These are phyloP conservation scores for Mimumesa dahlbomi DNA, from an alignment of 2,888 invertebrate species.

Conservation along the genomic window DNA sequence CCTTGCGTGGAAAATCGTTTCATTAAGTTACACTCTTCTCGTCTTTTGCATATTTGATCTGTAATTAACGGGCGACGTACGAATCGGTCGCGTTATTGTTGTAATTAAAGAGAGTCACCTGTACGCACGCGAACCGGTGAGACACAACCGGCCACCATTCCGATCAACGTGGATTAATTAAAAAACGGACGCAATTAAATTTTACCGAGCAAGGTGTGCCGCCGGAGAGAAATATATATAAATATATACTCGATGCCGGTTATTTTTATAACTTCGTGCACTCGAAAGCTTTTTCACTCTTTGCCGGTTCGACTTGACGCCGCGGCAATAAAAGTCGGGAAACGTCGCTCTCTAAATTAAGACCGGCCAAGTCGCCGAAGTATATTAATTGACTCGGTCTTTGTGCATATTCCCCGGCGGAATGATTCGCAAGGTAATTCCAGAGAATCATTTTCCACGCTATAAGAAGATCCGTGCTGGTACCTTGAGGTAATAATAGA, in stretches of 20 bases:
- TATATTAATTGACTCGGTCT: constrained; percentile 43
- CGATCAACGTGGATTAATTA: constrained; percentile 15
- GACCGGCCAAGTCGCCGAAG: constrained; percentile 36
- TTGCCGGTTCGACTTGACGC: constrained; percentile 17
- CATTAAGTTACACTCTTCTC: neutral
- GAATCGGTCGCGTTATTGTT: neutral
- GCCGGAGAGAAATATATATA: too few relatives aligned
- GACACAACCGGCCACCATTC: neutral
- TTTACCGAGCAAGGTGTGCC: neutral
- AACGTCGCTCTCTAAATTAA: constrained; percentile 46
- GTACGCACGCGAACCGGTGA: neutral
- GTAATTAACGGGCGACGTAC: constrained; percentile 10
- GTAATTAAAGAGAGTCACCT: constrained; percentile 14
- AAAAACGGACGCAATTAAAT: constrained; percentile 3
- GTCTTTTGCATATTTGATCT: neutral
- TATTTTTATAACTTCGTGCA: neutral
- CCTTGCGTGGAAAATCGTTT: constrained; percentile 2
- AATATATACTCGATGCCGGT: neutral
- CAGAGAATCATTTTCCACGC: neutral
- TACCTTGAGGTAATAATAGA: too few relatives aligned
- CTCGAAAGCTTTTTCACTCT: neutral
- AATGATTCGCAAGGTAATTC: neutral
- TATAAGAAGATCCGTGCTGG: too few relatives aligned
- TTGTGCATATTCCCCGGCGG: constrained; percentile 16
- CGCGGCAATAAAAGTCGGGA: constrained; percentile 40